A percentile compares a stretch with the other conserved stretches of the same genome.
phyloP scores from a whole-genome alignment of 1,140 invertebrate genomes.

The Trinorchestia longiramus region DNA sequence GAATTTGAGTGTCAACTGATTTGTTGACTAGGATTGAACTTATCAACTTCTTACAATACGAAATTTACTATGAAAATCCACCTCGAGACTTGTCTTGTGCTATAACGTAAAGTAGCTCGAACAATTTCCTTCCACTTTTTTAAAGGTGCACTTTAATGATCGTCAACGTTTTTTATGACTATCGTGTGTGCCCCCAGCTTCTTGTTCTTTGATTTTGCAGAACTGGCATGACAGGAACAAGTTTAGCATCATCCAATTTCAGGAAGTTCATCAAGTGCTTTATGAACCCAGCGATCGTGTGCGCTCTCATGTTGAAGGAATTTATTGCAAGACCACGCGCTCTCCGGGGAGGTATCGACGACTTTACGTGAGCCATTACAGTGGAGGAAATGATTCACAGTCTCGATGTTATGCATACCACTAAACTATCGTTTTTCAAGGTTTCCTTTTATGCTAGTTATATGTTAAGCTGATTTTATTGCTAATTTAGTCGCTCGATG shows the following conservation, averaged over 20 bases:
- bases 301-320: background rate
- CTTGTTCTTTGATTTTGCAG: background rate
- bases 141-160: background rate
- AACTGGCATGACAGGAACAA: background rate
- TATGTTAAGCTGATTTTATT: background rate
- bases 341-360: no score
- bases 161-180: background rate
- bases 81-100: background rate
- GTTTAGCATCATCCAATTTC: background rate
- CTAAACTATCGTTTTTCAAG: background rate
- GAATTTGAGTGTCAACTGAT: no score
- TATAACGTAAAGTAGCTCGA: no score
- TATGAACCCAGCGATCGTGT: background rate
- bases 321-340: background rate
- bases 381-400: background rate
- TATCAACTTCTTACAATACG: background rate
- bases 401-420: background rate
- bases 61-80: background rate
- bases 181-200: background rate
- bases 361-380: background rate
- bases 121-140: no score
- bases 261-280: background rate
- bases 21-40: no score
- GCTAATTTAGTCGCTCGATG: background rate
- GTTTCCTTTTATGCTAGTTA: background rate